A percentile compares a stretch with the other conserved stretches of the same genome.
Conservation (phyloP, 2,888 invertebrate species). For the Xestobium rufovillosum region DNA sequence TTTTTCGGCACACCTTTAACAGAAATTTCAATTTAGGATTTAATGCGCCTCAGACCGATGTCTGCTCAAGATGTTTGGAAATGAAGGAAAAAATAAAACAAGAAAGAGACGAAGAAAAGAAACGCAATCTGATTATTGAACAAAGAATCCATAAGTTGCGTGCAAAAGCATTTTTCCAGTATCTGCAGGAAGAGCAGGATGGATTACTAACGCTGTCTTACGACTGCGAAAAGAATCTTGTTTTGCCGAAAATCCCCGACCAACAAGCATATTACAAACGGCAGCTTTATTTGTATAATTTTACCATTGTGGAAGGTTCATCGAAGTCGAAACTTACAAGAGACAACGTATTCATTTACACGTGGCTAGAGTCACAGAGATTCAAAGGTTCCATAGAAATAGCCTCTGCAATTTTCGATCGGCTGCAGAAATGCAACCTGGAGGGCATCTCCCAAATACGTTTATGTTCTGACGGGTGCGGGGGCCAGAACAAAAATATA, state of each 20-base stretch:
- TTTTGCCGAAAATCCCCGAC: conserved; percentile 27
- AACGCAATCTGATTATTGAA: conserved; percentile 22
- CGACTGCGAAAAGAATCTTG: conserved; percentile 27
- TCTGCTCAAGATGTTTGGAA: conserved; percentile 27
- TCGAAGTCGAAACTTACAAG: conserved; percentile 11
- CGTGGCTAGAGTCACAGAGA: conserved; percentile 30
- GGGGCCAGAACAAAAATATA: conserved; percentile 31
- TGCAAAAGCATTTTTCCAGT: conserved; percentile 26
- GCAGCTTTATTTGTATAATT: conserved; percentile 19
- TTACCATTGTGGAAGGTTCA: conserved; percentile 17
- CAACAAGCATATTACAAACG: conserved; percentile 17
- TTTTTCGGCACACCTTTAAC: conserved; percentile 27
- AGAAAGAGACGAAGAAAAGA: conserved; percentile 19
- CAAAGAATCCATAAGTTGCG: conserved; percentile 24
- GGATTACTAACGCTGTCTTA: conserved; percentile 27
- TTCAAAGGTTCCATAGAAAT: conserved; percentile 32
- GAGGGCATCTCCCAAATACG: conserved; percentile 18
- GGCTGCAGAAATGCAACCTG: conserved; percentile 12
- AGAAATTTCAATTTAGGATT: conserved; percentile 27
- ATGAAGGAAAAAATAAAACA: conserved; percentile 26
- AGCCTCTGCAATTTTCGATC: conserved; percentile 26
- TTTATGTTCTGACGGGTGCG: conserved; percentile 31
- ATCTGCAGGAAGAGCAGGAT: conserved; percentile 22
- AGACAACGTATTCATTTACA: conserved; percentile 22
- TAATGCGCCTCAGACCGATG: too few species aligned